These are phyloP conservation scores for Rhinoderma darwinii DNA, from an alignment of 2,113 vertebrate species.

Conservation along the genomic window DNA sequence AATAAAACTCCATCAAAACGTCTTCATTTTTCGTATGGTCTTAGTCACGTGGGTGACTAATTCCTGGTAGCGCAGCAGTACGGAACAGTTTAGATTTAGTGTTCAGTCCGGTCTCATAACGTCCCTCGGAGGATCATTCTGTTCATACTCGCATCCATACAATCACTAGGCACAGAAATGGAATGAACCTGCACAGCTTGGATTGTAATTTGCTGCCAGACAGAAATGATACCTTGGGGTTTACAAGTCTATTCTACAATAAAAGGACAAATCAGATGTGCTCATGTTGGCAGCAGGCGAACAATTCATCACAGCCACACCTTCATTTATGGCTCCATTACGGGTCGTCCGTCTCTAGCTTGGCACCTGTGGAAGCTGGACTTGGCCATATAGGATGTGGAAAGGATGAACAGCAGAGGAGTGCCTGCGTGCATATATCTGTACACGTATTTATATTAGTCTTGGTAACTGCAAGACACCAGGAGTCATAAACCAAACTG, in stretches of 20 bases:
- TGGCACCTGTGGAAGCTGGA: conserved; percentile 17
- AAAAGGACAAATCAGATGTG: conserved; percentile 29
- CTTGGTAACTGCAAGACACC: neutral
- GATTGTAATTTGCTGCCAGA: conserved; percentile 29
- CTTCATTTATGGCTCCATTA: conserved; percentile 23
- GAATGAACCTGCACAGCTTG: conserved; percentile 36
- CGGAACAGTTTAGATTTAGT: neutral
- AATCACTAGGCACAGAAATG: neutral
- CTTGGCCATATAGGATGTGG: conserved; percentile 17
- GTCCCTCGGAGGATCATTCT: neutral
- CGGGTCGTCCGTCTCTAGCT: conserved; percentile 10
- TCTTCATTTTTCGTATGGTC: too few relatives aligned
- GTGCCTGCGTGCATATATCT: conserved; percentile 18
- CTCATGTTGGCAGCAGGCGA: conserved; percentile 19
- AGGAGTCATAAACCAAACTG: neutral
- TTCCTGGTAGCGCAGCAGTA: neutral
- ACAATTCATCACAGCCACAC: conserved; percentile 44
- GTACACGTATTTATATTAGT: neutral
- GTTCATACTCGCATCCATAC: neutral
- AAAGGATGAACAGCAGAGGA: conserved; percentile 18
- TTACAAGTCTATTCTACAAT: conserved; percentile 20
- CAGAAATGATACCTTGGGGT: conserved; percentile 33
- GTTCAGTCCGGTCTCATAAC: neutral
- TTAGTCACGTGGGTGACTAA: neutral
- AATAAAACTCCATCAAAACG: too few relatives aligned